phyloP scores from a whole-genome alignment of 2,113 vertebrate species.

The Odontophorus gujanensis region DNA sequence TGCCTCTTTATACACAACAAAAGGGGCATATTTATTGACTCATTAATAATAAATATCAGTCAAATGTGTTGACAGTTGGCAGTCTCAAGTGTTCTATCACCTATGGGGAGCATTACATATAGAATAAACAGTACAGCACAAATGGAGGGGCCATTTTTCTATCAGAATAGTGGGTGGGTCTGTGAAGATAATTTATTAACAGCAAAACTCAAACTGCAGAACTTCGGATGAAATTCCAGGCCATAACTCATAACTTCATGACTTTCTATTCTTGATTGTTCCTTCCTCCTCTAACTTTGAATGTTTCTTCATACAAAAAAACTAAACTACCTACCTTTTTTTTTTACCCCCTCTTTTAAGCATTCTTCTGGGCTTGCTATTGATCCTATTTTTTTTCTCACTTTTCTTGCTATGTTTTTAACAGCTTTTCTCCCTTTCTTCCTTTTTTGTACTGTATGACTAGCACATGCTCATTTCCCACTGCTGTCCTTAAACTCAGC shows the following conservation, averaged over 20 bases:
- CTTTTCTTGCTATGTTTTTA: neutral
- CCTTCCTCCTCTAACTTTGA: neutral
- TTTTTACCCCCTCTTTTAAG: neutral
- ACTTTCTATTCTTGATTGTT: constrained; percentile 4
- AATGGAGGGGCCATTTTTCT: constrained; percentile 15
- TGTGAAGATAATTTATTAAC: constrained; percentile 41
- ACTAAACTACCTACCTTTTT: neutral
- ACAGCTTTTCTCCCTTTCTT: neutral
- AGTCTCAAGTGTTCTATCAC: constrained; percentile 35
- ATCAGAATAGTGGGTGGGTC: neutral
- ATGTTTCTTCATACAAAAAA: neutral
- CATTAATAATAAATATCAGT: neutral
- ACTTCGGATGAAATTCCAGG: constrained; percentile 25
- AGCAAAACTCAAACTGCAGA: constrained; percentile 34
- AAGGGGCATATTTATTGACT: constrained; percentile 36
- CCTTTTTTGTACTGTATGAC: neutral
- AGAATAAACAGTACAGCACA: constrained; percentile 33
- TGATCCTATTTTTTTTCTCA: neutral
- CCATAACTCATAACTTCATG: constrained; percentile 27
- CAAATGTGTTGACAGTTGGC: neutral
- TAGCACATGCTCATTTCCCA: neutral
- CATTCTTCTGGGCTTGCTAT: neutral
- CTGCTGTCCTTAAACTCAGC: neutral
- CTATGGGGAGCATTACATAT: constrained; percentile 46
- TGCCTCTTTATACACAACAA: neutral